phyloP scores from a whole-genome alignment of 1,140 invertebrate genomes.

The Streblospio benedicti region DNA sequence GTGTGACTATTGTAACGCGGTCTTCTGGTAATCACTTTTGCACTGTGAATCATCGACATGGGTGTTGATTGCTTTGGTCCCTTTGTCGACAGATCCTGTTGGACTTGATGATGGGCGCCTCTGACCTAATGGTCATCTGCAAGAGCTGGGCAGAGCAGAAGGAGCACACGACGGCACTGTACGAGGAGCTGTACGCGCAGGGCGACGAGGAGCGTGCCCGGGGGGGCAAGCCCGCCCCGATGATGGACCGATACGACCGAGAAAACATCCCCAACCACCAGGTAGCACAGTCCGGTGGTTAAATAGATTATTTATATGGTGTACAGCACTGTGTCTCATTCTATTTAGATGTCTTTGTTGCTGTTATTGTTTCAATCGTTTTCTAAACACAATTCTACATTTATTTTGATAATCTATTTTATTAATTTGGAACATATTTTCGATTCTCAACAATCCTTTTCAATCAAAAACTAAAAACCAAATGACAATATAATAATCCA shows the following conservation, averaged over 20 bases:
- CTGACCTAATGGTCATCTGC: conserved; percentile 63
- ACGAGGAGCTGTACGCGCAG: conserved; percentile 62
- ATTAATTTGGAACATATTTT: no score
- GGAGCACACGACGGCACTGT: conserved; percentile 66
- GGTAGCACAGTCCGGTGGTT: conserved; percentile 36
- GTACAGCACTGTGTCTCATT: no score
- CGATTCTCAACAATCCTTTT: no score
- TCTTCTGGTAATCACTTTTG: conserved; percentile 49
- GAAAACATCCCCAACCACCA: conserved; percentile 62
- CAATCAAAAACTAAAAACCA: no score
- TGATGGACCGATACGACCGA: conserved; percentile 65
- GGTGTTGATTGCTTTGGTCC: conserved; percentile 44
- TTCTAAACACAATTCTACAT: no score
- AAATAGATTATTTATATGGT: no score
- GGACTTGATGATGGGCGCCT: conserved; percentile 66
- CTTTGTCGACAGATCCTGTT: conserved; percentile 52
- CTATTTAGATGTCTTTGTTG: no score
- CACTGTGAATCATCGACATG: background rate
- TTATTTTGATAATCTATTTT: no score
- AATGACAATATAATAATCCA: no score
- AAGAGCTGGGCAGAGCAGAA: conserved; percentile 68
- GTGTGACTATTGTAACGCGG: no score
- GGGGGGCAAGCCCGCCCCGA: conserved; percentile 60
- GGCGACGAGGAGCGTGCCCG: conserved; percentile 59
- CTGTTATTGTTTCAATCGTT: no score